phyloP scores from a whole-genome alignment of 2,797 vertebrate genomes.

The Epinephelus awoara region DNA sequence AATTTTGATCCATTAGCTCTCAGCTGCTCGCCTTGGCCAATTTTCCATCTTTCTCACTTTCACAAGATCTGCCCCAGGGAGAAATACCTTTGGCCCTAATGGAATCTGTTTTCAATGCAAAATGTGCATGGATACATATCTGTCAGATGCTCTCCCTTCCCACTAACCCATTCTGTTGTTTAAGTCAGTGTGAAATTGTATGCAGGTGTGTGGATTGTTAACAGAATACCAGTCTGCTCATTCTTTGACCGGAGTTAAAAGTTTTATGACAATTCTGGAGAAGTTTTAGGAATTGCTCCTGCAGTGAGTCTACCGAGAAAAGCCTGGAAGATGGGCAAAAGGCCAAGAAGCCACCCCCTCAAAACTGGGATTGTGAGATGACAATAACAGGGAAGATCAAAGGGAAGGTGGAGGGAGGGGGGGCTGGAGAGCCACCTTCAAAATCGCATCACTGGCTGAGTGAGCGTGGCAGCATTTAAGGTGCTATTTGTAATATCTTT shows the following conservation, averaged over 20 bases:
- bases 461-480: slow-evolving; percentile 72
- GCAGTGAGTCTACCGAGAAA: slow-evolving; percentile 31
- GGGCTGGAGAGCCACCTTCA: slow-evolving; percentile 65
- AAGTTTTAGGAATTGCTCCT: slow-evolving; percentile 62
- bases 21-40: slow-evolving; percentile 82
- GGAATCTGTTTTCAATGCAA: slow-evolving; percentile 83
- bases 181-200: slow-evolving; percentile 77
- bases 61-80: slow-evolving; percentile 75
- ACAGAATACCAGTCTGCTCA: slow-evolving; percentile 58
- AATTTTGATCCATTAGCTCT: slow-evolving; percentile 90
- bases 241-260: slow-evolving; percentile 64
- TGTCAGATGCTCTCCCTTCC: slow-evolving; percentile 63
- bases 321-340: slow-evolving; percentile 56
- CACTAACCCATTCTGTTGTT: slow-evolving; percentile 69
- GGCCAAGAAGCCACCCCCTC: slow-evolving; percentile 65
- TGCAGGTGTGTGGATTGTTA: slow-evolving; percentile 74
- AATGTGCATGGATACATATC: slow-evolving; percentile 72
- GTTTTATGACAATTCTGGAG: slow-evolving; percentile 58
- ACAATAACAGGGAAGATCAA: slow-evolving; percentile 77
- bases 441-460: slow-evolving; percentile 76
- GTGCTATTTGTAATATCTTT: slow-evolving; percentile 73
- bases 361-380: slow-evolving; percentile 69
- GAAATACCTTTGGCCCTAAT: slow-evolving; percentile 78
- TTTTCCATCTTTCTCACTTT: slow-evolving; percentile 84
- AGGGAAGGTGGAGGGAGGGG: slow-evolving; percentile 46